Evolutionary conservation across 2,113 vertebrate genomes (phyloP), one percentile per base, ranked within the genome.

Genomic region (Psittacus erithacus): DNA sequence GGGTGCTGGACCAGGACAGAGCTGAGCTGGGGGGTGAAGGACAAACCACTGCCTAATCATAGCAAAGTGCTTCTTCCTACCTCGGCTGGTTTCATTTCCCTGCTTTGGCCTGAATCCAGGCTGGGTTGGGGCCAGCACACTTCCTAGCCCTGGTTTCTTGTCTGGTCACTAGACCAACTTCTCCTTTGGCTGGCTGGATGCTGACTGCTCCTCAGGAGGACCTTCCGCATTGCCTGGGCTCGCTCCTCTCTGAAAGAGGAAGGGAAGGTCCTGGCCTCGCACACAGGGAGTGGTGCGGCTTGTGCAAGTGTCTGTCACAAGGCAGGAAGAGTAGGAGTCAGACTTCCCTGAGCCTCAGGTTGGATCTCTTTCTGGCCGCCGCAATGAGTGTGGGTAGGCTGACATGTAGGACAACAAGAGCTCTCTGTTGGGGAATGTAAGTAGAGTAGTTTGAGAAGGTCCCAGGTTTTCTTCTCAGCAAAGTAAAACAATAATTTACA

Each of bases 291-390:
- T 33, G 41, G 67, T 49, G 71, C 71, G n/a, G 79, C 44, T 90
- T 77, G 81, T 91, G 55, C 84, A 92, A 93, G 91, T 60, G 75
- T 87, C 75, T 90, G 82, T 95, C 90, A 77, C 93, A 87, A 88
- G 94, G 87, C 93, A 94, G 73, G 84, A 92, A 82, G 82, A 90
- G 88, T 52, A 78, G 71, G 85, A 95, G 78, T 65, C 90, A 94
- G 94, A n/a, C 63, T 84, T 94, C 74, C 75, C 87, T 35, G 35
- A 89, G 86, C 52, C 92, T 68, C 43, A 31, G 78, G 65, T 87
- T 62, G 46, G 46, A 89, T 80, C 73, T 82, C 81, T 73, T 79
- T 41, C 92, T 95, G 91, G 80, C 77, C 39, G 0, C 78, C 0
- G 0, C 0, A 0, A 39, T 53, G 64, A 71, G 28, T 35, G 67